Evolutionary conservation across 1,140 invertebrate species (phyloP).

Genomic region (Pogonomyrmex californicus): DNA sequence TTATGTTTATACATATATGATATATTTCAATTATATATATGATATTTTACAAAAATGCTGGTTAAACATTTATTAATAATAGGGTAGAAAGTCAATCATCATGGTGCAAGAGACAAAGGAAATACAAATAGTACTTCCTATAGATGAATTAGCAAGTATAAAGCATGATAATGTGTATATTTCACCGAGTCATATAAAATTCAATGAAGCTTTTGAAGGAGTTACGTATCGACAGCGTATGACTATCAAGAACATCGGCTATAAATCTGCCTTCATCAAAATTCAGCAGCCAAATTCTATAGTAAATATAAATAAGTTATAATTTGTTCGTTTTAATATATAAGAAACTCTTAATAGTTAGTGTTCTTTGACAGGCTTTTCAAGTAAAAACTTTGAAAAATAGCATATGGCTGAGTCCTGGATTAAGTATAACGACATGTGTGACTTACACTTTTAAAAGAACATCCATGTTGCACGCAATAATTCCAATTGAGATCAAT

Average conservation of each 20-base stretch:
- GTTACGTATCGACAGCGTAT: slow-evolving; percentile 67
- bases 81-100: neutral
- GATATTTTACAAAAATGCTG: too few species aligned
- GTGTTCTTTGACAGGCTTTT: slow-evolving; percentile 72
- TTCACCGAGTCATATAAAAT: slow-evolving; percentile 75
- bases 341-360: neutral
- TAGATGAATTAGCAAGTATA: neutral
- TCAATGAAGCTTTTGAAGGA: slow-evolving; percentile 78
- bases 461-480: slow-evolving; percentile 68
- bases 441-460: slow-evolving; percentile 77
- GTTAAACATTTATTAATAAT: neutral
- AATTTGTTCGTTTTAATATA: neutral
- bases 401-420: slow-evolving; percentile 75
- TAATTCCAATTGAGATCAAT: slow-evolving; percentile 81
- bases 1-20: too few species aligned
- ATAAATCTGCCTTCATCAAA: slow-evolving; percentile 69
- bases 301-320: slow-evolving; percentile 64
- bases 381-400: slow-evolving; percentile 69
- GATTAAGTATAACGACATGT: slow-evolving; percentile 72
- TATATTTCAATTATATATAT: too few species aligned
- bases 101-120: slow-evolving; percentile 25
- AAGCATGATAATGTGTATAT: slow-evolving; percentile 72
- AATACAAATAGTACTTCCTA: neutral
- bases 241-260: slow-evolving; percentile 75
- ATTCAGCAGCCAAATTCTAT: slow-evolving; percentile 75